Evolutionary conservation across 1,140 invertebrate species (phyloP), one percentile per base, ranked within the genome.

Genomic region (Oncopodura yosiiana): DNA sequence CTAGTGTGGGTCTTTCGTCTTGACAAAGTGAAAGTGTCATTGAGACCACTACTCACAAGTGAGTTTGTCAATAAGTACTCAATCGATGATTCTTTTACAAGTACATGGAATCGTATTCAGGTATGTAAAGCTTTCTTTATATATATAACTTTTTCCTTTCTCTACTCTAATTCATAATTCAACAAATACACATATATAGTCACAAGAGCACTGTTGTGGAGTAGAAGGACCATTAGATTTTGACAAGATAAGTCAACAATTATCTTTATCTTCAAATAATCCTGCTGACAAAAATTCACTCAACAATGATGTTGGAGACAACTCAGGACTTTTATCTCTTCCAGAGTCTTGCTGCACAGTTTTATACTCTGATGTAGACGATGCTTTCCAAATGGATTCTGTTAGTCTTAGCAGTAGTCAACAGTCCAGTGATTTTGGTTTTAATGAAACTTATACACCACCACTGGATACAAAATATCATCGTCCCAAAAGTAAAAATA

Each of bases 1-100:
- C 78, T 87, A 9, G 83, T 85, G 61, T 92, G 87, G 86, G 78
- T 87, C 50, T 85, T 87, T 69, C 74, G 83, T 18, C 86, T 87
- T 68, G 82, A 87, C 63, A 77, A 59, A 49, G 56, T 62, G 75
- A 60, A 81, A 88, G 48, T 77, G 79, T 60, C 72, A 78, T 73
- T 91, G n/a, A 73, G 77, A 42, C 81, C 81, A 0, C 78, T 78
- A 29, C 73, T 90, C 16, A 76, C 75, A 16, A 29, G 38, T 30
- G 53, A 63, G 21, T 63, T 63, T 36, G 21, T 57, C 6, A 5
- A 18, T 4, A 60, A 60, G 52, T 63, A 63, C 51, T 56, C 57
- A 26, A 53, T 36, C 4, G 61, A 63, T 34, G 27, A 42, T 12
- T 24, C 27, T 14, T 63, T 63, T 51, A 63, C 61, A 14, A 6